phyloP scores from a whole-genome alignment of 2,888 invertebrate genomes.

The Hirtodrosophila confusa region DNA sequence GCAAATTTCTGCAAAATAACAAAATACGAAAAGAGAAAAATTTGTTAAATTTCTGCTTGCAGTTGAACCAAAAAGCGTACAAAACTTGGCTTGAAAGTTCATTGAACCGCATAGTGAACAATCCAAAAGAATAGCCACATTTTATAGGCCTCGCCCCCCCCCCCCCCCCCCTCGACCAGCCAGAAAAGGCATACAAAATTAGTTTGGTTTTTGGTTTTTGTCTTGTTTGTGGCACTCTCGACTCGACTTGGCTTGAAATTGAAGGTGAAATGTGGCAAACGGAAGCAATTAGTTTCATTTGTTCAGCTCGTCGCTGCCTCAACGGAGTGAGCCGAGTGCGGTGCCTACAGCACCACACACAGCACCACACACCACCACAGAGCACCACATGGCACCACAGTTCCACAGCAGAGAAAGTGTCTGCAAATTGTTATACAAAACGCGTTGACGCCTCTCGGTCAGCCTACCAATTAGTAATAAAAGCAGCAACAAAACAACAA shows the following conservation, averaged over 20 bases:
- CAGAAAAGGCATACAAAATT: constrained; percentile 50
- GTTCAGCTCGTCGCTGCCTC: constrained; percentile 26
- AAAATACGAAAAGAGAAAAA: constrained; percentile 29
- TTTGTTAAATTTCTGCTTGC: constrained; percentile 17
- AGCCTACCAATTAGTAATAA: constrained; percentile 26
- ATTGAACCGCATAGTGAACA: constrained; percentile 53
- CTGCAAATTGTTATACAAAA: constrained; percentile 63
- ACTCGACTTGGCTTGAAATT: constrained; percentile 41
- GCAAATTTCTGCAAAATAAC: constrained; percentile 79
- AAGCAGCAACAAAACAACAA: constrained; percentile 1
- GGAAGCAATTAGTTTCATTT: constrained; percentile 74
- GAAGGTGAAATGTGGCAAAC: constrained; percentile 71
- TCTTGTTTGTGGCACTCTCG: constrained; percentile 1
- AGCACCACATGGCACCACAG: background rate
- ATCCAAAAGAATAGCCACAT: constrained; percentile 62
- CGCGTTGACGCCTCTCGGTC: constrained; percentile 45
- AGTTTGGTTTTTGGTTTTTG: constrained; percentile 23
- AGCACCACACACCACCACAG: background rate
- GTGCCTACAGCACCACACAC: constrained; percentile 2
- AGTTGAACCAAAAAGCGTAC: constrained; percentile 23
- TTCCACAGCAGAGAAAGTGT: constrained; percentile 59
- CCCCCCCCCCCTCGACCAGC: background rate
- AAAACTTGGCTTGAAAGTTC: constrained; percentile 44
- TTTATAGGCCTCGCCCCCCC: constrained; percentile 19
- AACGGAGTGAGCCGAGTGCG: constrained; percentile 22